Conservation (phyloP, 2,888 invertebrate species). For the Achlya flavicornis region DNA sequence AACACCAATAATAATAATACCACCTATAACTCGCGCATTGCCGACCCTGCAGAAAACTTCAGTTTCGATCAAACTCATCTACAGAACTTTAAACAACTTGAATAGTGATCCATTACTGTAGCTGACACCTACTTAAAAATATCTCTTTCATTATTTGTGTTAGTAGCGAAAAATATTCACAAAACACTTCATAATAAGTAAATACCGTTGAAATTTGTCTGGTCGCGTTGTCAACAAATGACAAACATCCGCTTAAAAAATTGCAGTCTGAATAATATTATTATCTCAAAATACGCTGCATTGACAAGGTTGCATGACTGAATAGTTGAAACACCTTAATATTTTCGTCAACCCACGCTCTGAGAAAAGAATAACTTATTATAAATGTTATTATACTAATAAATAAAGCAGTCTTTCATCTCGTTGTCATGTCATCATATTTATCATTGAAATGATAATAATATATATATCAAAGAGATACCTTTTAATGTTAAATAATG, state of each 20-base stretch:
- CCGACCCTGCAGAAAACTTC: no score
- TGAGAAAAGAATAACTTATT: neutral
- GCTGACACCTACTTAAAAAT: neutral
- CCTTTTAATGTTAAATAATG: no score
- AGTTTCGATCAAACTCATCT: no score
- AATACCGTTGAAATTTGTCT: slow-evolving; percentile 1
- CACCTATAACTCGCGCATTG: no score
- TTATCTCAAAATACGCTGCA: neutral
- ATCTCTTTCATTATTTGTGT: neutral
- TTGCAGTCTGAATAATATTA: neutral
- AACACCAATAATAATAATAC: no score
- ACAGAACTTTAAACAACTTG: no score
- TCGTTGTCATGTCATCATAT: no score
- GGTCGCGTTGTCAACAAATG: neutral
- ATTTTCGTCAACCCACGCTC: neutral
- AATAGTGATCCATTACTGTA: neutral
- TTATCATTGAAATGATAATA: no score
- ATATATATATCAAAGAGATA: no score
- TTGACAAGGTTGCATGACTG: neutral
- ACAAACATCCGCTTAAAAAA: slow-evolving; percentile 4
- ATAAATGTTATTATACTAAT: neutral
- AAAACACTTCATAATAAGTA: neutral
- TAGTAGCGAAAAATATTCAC: neutral
- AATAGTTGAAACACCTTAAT: no score
- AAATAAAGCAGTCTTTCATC: no score